These are phyloP conservation scores for Drosophila ohnishii DNA, from an alignment of 1,140 invertebrate species.

Conservation along the genomic window DNA sequence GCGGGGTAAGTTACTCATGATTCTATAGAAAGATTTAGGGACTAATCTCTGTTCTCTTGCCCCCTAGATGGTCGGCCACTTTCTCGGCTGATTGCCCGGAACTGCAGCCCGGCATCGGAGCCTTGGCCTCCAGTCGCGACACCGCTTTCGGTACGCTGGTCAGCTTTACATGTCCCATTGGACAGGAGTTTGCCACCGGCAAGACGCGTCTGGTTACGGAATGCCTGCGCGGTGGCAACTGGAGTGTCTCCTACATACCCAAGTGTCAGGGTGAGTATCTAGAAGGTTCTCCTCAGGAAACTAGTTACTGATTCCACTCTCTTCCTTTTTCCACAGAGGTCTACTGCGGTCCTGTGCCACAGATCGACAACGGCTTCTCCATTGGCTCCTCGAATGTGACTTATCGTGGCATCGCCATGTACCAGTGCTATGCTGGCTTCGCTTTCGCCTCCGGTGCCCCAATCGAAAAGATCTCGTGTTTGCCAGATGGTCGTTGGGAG, in stretches of 20 bases:
- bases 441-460: constrained; percentile 94
- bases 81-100: constrained; percentile 97
- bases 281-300: accelerated
- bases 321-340: constrained; percentile 87
- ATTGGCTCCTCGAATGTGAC: constrained; percentile 97
- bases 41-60: not conserved
- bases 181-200: constrained; percentile 97
- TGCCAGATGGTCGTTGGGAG: constrained; percentile 95
- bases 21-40: not conserved
- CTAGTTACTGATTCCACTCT: not conserved
- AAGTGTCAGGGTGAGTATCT: constrained; percentile 90
- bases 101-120: constrained; percentile 92
- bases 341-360: constrained; percentile 98
- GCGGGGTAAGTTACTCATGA: constrained; percentile 79
- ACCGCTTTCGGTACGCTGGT: constrained; percentile 95
- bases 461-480: constrained; percentile 94
- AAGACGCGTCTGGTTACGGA: constrained; percentile 92
- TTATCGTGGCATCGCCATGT: constrained; percentile 95
- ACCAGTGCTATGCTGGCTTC: constrained; percentile 98
- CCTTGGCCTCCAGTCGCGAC: constrained; percentile 94
- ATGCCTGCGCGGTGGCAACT: constrained; percentile 95
- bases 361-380: constrained; percentile 98
- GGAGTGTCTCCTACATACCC: constrained; percentile 96
- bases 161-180: constrained; percentile 95
- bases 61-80: constrained; percentile 91